A percentile compares a stretch with the other conserved stretches of the same genome.
phyloP scores from a whole-genome alignment of 2,113 vertebrate species.

The Aegypius monachus region DNA sequence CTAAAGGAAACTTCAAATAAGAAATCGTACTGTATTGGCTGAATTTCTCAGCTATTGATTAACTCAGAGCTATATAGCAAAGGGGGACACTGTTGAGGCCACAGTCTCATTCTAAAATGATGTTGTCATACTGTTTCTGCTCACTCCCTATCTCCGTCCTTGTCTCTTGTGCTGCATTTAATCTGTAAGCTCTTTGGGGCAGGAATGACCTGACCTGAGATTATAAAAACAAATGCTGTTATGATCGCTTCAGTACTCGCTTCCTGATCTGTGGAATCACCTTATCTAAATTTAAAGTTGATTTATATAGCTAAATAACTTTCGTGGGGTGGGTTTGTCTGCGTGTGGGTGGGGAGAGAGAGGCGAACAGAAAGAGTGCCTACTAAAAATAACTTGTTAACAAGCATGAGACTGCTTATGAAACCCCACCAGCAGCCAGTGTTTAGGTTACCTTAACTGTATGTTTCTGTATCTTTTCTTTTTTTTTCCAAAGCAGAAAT shows the following conservation, averaged over 20 bases:
- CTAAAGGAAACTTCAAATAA: neutral
- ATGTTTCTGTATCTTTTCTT: neutral
- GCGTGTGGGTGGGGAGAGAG: neutral
- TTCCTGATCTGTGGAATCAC: neutral
- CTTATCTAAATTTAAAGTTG: conserved; percentile 4
- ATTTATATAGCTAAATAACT: neutral
- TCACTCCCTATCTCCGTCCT: neutral
- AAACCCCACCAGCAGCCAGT: conserved; percentile 3
- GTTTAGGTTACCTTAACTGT: conserved; percentile 38
- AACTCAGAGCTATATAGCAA: neutral
- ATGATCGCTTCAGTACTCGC: accelerated
- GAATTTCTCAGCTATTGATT: neutral
- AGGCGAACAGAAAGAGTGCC: neutral
- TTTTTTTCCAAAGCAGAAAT: neutral
- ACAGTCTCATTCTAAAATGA: neutral
- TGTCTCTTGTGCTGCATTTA: neutral
- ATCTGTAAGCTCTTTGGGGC: neutral
- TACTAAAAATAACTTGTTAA: conserved; percentile 53
- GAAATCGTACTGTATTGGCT: neutral
- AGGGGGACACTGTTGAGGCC: neutral
- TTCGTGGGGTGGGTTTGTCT: neutral
- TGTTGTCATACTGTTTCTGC: neutral
- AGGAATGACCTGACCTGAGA: neutral
- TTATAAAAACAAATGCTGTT: neutral
- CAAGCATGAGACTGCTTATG: conserved; percentile 23